phyloP scores from a whole-genome alignment of 2,797 vertebrate species.

The Gorsachius magnificus region DNA sequence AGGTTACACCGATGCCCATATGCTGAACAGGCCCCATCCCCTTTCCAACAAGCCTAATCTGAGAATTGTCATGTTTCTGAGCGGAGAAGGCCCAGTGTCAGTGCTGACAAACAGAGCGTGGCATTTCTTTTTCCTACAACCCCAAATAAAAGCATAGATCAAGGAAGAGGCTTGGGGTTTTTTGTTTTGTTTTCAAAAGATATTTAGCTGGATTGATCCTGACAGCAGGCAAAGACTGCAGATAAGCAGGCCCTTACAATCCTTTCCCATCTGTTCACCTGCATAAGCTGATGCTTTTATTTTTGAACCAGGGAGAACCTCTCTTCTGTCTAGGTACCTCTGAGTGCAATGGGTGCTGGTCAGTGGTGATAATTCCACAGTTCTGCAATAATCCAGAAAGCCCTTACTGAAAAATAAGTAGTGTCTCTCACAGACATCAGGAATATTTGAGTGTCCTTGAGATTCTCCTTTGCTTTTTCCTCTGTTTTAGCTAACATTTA shows the following conservation, averaged over 20 bases:
- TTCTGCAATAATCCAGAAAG: neutral
- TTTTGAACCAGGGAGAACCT: neutral
- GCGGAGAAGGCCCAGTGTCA: neutral
- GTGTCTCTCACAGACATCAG: neutral
- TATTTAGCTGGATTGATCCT: neutral
- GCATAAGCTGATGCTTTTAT: neutral
- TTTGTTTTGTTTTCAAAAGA: neutral
- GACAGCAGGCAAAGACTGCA: neutral
- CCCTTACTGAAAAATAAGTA: neutral
- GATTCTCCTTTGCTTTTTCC: neutral
- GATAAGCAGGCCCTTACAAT: neutral
- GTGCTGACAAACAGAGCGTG: neutral
- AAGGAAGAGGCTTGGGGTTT: neutral
- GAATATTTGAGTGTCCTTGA: conserved; percentile 9
- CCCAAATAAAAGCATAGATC: neutral
- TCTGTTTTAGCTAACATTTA: neutral
- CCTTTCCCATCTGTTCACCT: neutral
- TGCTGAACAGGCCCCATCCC: neutral
- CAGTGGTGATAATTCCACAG: neutral
- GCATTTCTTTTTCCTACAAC: neutral
- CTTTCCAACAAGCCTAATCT: neutral
- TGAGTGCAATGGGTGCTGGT: neutral
- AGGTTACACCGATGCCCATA: neutral
- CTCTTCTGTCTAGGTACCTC: neutral
- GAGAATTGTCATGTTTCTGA: neutral